These are phyloP conservation scores for Tupiocoris notatus DNA, from an alignment of 2,888 invertebrate species.

Conservation along the genomic window DNA sequence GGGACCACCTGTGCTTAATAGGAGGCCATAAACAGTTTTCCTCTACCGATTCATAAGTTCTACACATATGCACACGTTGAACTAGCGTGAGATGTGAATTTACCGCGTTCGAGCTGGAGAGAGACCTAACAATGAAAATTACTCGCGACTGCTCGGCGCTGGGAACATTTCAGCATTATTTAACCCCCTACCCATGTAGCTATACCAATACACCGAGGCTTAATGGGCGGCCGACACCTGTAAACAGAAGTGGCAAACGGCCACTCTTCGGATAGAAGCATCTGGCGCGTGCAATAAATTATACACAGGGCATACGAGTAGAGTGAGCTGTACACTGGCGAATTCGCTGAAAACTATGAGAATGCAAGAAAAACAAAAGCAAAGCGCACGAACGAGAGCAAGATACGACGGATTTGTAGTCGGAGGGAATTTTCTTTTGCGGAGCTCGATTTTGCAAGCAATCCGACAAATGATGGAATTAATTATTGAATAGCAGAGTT, in stretches of 20 bases:
- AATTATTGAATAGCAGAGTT: too few relatives aligned
- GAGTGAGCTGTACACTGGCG: too few relatives aligned
- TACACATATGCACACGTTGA: not conserved
- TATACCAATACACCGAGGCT: not conserved
- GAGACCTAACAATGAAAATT: not conserved
- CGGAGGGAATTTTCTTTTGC: too few relatives aligned
- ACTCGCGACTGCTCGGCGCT: not conserved
- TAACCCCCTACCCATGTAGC: not conserved
- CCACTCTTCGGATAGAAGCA: not conserved
- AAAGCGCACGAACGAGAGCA: too few relatives aligned
- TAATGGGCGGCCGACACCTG: conserved; percentile 31
- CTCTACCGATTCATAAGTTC: not conserved
- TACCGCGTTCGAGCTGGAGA: not conserved
- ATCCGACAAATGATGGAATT: too few relatives aligned
- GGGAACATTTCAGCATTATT: conserved; percentile 32
- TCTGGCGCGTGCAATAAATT: conserved; percentile 22
- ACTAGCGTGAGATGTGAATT: not conserved
- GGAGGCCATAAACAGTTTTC: not conserved
- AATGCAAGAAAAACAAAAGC: too few relatives aligned
- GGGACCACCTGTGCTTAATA: not conserved
- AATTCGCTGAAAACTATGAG: too few relatives aligned
- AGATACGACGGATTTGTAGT: too few relatives aligned
- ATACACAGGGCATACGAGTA: too few relatives aligned
- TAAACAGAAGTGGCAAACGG: conserved; percentile 14
- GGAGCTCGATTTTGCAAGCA: too few relatives aligned